Evolutionary conservation across 2,888 invertebrate genomes (phyloP).

Genomic region (Erebia epiphron): DNA sequence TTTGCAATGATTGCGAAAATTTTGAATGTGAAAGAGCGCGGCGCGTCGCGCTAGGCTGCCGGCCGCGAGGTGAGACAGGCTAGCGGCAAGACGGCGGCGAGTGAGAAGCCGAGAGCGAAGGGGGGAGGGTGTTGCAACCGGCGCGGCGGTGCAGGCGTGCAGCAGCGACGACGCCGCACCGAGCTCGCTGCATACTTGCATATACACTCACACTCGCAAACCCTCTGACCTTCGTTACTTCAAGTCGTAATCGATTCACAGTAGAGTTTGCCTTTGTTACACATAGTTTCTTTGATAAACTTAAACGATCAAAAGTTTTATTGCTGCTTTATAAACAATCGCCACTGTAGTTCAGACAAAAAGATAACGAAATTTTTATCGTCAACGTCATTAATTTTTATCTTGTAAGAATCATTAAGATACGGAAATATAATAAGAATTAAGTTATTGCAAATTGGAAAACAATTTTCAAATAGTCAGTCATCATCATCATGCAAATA

Average conservation of each 20-base stretch:
- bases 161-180: slow-evolving; percentile 81
- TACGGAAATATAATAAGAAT: slow-evolving; percentile 18
- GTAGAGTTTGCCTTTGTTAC: slow-evolving; percentile 69
- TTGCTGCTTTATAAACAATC: neutral
- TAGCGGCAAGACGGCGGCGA: slow-evolving; percentile 82
- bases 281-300: slow-evolving; percentile 57
- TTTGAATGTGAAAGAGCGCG: slow-evolving; percentile 83
- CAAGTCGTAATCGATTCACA: slow-evolving; percentile 74
- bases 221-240: slow-evolving; percentile 78
- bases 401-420: slow-evolving; percentile 40
- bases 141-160: slow-evolving; percentile 82
- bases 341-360: neutral
- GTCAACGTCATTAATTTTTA: slow-evolving; percentile 25
- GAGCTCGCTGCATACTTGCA: slow-evolving; percentile 83
- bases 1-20: slow-evolving; percentile 82
- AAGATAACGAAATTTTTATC: slow-evolving; percentile 2
- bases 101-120: slow-evolving; percentile 80
- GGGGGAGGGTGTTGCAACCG: slow-evolving; percentile 83
- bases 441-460: slow-evolving; percentile 31
- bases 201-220: slow-evolving; percentile 78
- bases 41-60: slow-evolving; percentile 83
- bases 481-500: slow-evolving; percentile 5
- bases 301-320: slow-evolving; percentile 36
- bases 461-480: slow-evolving; percentile 9
- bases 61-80: slow-evolving; percentile 84